Percentiles rank a stretch among this genome's conserved stretches.
Conservation (phyloP, 2,797 vertebrate species). For the Spatula clypeata region DNA sequence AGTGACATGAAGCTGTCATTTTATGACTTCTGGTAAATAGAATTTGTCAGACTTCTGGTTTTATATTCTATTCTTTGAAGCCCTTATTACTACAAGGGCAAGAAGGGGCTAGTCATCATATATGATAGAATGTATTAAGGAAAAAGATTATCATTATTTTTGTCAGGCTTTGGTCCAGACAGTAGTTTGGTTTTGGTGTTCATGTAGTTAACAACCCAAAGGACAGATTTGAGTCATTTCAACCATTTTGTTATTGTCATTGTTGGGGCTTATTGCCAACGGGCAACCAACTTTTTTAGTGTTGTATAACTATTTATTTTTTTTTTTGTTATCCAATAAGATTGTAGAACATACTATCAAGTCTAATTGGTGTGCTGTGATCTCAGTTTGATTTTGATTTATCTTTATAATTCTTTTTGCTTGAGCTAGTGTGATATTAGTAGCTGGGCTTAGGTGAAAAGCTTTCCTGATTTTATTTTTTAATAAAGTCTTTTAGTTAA, state of each 20-base stretch:
- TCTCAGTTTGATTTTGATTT: not conserved
- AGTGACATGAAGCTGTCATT: slow-evolving; percentile 1
- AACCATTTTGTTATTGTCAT: not conserved
- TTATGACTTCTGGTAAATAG: not conserved
- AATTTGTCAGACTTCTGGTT: not conserved
- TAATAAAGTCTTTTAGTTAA: not conserved
- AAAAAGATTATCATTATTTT: not conserved
- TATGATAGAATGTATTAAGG: not conserved
- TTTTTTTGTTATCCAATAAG: not conserved
- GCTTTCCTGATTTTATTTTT: not conserved
- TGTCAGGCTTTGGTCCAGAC: not conserved
- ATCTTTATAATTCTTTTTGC: not conserved
- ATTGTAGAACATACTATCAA: not conserved
- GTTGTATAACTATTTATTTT: not conserved
- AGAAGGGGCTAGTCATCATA: slow-evolving; percentile 2
- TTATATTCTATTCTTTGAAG: not conserved
- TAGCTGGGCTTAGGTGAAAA: not conserved
- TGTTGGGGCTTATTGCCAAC: not conserved
- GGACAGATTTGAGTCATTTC: not conserved
- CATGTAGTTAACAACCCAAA: not conserved
- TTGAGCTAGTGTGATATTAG: not conserved
- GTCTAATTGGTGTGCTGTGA: not conserved
- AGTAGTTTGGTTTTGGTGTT: not conserved
- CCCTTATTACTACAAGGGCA: not conserved
- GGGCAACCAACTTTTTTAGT: not conserved